Evolutionary conservation across 2,113 vertebrate species (phyloP).

Genomic region (Leuciscus idus): DNA sequence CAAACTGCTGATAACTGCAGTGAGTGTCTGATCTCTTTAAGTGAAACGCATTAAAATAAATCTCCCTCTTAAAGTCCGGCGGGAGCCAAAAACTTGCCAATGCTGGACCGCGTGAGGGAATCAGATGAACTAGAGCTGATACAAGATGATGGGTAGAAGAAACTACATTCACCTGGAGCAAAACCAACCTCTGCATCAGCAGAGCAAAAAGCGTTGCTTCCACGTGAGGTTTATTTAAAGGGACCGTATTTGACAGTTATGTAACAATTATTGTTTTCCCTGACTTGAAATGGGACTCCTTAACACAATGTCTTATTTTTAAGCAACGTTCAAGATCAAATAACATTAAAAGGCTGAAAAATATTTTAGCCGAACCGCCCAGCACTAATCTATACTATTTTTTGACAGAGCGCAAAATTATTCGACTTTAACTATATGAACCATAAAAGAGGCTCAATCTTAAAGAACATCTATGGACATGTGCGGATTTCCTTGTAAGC

Average conservation of each 20-base stretch:
- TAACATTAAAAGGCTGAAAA: neutral
- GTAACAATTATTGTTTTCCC: neutral
- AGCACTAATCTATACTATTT: neutral
- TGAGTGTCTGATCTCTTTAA: conserved; percentile 76
- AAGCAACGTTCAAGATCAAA: neutral
- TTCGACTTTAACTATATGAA: neutral
- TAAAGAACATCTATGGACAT: neutral
- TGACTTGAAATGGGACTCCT: neutral
- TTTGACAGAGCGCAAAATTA: neutral
- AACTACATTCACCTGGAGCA: conserved; percentile 7
- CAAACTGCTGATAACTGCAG: conserved; percentile 81
- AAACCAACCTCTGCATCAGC: conserved; percentile 23
- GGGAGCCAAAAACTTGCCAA: conserved; percentile 70
- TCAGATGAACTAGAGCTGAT: conserved; percentile 61
- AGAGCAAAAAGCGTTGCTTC: neutral
- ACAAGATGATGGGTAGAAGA: conserved; percentile 42
- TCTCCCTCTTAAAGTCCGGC: conserved; percentile 67
- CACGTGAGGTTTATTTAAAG: neutral
- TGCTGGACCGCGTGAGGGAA: conserved; percentile 64
- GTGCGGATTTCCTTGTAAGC: neutral
- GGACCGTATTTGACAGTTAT: neutral
- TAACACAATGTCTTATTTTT: neutral
- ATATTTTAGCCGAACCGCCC: neutral
- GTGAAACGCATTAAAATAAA: conserved; percentile 77
- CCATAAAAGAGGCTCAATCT: neutral